A percentile compares a stretch with the other conserved stretches of the same genome.
These are phyloP conservation scores for Ophion ventricosus DNA, from an alignment of 2,888 invertebrate species.

Conservation along the genomic window DNA sequence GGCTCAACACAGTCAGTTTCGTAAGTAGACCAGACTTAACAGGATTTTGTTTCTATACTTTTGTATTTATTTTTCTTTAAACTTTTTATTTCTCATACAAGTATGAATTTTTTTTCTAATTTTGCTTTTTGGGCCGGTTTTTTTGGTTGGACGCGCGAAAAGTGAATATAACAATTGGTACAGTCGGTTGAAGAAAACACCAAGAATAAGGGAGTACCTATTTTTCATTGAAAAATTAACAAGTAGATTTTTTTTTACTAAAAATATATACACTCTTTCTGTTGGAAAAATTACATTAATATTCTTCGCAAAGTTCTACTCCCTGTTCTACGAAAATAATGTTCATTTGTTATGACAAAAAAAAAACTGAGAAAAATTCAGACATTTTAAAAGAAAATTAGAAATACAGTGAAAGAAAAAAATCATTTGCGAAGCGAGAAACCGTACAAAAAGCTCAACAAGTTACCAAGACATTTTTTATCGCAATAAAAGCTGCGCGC, in stretches of 20 bases:
- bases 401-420: neutral
- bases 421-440: conserved; percentile 6
- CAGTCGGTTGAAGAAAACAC: neutral
- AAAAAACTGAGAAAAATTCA: neutral
- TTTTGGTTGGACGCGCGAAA: conserved; percentile 73
- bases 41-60: conserved; percentile 73
- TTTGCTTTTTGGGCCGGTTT: conserved; percentile 78
- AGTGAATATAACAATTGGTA: conserved; percentile 8
- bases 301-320: neutral
- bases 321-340: neutral
- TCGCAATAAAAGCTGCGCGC: conserved; percentile 38
- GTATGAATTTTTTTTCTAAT: conserved; percentile 44
- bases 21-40: conserved; percentile 82
- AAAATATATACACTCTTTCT: neutral
- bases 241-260: neutral
- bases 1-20: conserved; percentile 83
- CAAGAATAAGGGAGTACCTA: neutral
- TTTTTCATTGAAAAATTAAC: neutral
- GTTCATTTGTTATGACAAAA: neutral
- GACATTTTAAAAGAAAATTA: neutral
- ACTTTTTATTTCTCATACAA: conserved; percentile 34
- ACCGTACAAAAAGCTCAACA: conserved; percentile 39
- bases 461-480: conserved; percentile 39
- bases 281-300: neutral
- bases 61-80: conserved; percentile 65